A percentile compares a stretch with the other conserved stretches of the same genome.
phyloP scores from a whole-genome alignment of 2,888 invertebrate genomes.

The Epinotia nisella region DNA sequence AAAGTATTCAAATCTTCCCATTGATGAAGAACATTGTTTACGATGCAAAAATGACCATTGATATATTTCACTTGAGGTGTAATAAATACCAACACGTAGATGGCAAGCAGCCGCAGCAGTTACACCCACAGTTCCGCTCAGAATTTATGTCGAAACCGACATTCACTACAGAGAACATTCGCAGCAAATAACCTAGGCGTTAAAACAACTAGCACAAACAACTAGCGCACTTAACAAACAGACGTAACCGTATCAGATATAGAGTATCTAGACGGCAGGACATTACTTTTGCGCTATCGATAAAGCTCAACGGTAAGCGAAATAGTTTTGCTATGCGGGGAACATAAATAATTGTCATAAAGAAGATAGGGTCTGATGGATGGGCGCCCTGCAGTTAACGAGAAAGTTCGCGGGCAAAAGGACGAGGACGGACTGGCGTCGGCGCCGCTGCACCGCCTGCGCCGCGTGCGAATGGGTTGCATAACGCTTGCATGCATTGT shows the following conservation, averaged over 20 bases:
- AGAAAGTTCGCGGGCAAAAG: slow-evolving; percentile 61
- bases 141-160: slow-evolving; percentile 83
- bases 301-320: slow-evolving; percentile 83
- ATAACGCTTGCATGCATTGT: slow-evolving; percentile 56
- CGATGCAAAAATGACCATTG: slow-evolving; percentile 63
- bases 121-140: slow-evolving; percentile 82
- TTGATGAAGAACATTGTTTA: slow-evolving; percentile 54
- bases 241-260: slow-evolving; percentile 84
- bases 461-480: slow-evolving; percentile 49
- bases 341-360: slow-evolving; percentile 85
- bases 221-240: slow-evolving; percentile 84
- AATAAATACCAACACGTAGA: slow-evolving; percentile 73
- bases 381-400: slow-evolving; percentile 69
- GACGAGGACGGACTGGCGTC: slow-evolving; percentile 56
- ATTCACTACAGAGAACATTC: slow-evolving; percentile 78
- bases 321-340: slow-evolving; percentile 79
- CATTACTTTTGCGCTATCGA: slow-evolving; percentile 83
- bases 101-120: slow-evolving; percentile 74
- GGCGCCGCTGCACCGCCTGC: slow-evolving; percentile 47
- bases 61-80: slow-evolving; percentile 71
- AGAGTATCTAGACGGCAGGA: slow-evolving; percentile 79
- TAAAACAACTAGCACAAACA: slow-evolving; percentile 81
- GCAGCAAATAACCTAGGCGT: slow-evolving; percentile 82
- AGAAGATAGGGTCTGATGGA: slow-evolving; percentile 81
- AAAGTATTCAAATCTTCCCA: slow-evolving; percentile 7